phyloP scores from a whole-genome alignment of 2,888 invertebrate species.

The Tenthredo scrophulariae region DNA sequence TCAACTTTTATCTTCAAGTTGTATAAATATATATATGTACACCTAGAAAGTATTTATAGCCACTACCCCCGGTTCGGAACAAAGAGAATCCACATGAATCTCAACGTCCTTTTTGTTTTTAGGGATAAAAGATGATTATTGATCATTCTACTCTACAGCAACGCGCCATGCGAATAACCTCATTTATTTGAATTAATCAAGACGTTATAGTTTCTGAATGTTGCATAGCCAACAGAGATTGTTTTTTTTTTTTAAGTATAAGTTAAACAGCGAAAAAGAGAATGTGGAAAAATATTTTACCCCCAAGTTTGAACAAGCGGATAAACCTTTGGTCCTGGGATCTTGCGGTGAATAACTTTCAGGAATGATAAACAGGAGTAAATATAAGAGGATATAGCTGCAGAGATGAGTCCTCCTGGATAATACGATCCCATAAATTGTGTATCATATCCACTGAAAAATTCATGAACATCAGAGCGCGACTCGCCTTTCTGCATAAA shows the following conservation, averaged over 20 bases:
- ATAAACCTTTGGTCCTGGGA: neutral
- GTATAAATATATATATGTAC: constrained; percentile 32
- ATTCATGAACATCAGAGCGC: constrained; percentile 28
- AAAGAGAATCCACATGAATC: neutral
- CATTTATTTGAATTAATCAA: neutral
- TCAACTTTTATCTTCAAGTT: constrained; percentile 48
- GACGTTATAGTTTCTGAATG: neutral
- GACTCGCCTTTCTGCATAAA: constrained; percentile 2
- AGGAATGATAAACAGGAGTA: constrained; percentile 38
- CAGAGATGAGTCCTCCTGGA: neutral
- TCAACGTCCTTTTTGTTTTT: neutral
- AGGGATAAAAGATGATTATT: constrained; percentile 20
- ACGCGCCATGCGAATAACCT: neutral
- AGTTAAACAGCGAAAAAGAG: neutral
- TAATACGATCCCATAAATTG: constrained; percentile 39
- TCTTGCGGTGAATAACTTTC: constrained; percentile 25
- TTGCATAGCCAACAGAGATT: neutral
- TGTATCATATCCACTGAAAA: constrained; percentile 14
- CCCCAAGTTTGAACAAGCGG: neutral
- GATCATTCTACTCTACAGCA: neutral
- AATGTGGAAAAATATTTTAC: neutral
- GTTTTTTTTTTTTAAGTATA: neutral
- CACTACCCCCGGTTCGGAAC: neutral
- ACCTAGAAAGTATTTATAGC: constrained; percentile 25
- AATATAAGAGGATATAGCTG: constrained; percentile 29